These are phyloP conservation scores for Seira sanloemensis DNA, from an alignment of 2,888 invertebrate genomes.

Conservation along the genomic window DNA sequence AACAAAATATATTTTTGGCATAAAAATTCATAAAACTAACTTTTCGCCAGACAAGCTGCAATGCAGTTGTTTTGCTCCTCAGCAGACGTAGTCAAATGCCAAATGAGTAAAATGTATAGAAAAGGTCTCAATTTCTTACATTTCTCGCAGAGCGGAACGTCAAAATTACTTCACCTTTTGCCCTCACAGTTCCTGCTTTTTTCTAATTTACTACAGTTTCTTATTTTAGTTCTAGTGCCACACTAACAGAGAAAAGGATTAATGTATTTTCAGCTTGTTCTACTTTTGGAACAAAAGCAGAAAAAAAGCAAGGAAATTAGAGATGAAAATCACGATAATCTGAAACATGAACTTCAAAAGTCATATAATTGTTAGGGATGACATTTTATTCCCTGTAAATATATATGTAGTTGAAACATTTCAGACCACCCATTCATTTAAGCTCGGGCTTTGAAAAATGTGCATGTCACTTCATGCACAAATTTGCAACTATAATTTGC, in stretches of 20 bases:
- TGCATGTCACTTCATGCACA: neutral
- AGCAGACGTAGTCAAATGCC: neutral
- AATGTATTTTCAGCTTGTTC: neutral
- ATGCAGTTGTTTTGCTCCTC: constrained; percentile 49
- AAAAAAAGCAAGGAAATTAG: neutral
- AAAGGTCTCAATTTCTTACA: constrained; percentile 1
- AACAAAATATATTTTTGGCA: constrained; percentile 25
- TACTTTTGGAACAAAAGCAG: neutral
- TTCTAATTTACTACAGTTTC: neutral
- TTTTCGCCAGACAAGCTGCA: constrained; percentile 42
- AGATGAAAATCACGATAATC: neutral
- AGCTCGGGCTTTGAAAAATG: neutral
- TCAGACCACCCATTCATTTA: constrained; percentile 10
- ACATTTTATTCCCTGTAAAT: neutral
- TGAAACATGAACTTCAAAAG: neutral
- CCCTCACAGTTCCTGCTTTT: constrained; percentile 20
- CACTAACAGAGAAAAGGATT: neutral
- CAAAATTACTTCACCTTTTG: constrained; percentile 54
- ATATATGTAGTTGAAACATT: neutral
- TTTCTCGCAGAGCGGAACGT: constrained; percentile 25
- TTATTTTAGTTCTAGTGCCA: constrained; percentile 13
- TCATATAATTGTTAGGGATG: neutral
- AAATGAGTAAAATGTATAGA: neutral
- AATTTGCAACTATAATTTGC: constrained; percentile 11
- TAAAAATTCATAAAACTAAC: neutral